These are phyloP conservation scores for Drosophila sp. DNA, from an alignment of 1,140 invertebrate genomes.

Conservation along the genomic window DNA sequence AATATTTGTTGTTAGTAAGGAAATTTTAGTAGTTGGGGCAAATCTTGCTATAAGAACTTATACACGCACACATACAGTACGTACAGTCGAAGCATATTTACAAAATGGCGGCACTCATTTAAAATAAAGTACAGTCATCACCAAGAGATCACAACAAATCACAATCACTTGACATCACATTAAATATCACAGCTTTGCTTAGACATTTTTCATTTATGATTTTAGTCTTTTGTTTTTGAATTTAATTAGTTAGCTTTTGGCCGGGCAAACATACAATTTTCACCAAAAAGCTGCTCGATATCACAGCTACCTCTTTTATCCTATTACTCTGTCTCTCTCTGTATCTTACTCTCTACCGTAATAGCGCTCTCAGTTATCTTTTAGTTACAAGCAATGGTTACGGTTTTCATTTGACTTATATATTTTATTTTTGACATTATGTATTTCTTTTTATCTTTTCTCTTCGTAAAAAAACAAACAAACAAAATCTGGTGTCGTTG, in stretches of 20 bases:
- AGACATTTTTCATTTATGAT: slow-evolving; percentile 47
- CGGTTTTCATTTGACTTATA: slow-evolving; percentile 66
- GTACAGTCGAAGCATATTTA: slow-evolving; percentile 42
- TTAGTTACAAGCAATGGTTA: slow-evolving; percentile 69
- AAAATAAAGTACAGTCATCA: slow-evolving; percentile 26
- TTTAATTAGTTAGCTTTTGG: slow-evolving; percentile 61
- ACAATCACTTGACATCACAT: slow-evolving; percentile 28
- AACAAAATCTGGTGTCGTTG: slow-evolving; percentile 79
- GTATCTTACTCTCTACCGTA: slow-evolving; percentile 50
- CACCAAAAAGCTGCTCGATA: slow-evolving; percentile 36
- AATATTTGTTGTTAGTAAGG: slow-evolving; percentile 17
- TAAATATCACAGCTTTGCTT: slow-evolving; percentile 70
- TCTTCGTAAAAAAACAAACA: slow-evolving; percentile 62
- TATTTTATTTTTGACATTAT: slow-evolving; percentile 80
- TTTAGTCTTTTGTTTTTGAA: slow-evolving; percentile 39
- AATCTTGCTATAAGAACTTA: slow-evolving; percentile 75
- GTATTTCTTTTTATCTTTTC: slow-evolving; percentile 77
- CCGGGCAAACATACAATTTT: slow-evolving; percentile 52
- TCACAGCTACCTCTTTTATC: slow-evolving; percentile 47
- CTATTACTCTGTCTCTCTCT: slow-evolving; percentile 40
- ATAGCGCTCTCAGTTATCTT: slow-evolving; percentile 55
- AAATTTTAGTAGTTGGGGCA: slow-evolving; percentile 52
- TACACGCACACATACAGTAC: slow-evolving; percentile 35
- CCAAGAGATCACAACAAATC: slow-evolving; percentile 13
- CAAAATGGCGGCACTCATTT: slow-evolving; percentile 15